phyloP scores from a whole-genome alignment of 2,113 vertebrate species.

The Nerophis ophidion region DNA sequence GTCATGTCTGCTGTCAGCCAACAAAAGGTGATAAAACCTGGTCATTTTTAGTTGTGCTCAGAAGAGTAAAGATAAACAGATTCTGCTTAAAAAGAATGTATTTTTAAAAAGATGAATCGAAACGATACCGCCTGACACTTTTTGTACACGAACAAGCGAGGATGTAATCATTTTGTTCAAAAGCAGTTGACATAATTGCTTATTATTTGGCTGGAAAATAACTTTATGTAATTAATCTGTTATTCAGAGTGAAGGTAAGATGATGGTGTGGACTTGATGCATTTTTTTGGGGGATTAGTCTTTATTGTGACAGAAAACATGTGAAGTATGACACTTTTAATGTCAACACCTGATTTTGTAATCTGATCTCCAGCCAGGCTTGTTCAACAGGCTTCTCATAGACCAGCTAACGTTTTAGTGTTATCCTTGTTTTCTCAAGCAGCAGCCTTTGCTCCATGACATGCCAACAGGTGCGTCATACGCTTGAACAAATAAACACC shows the following conservation, averaged over 20 bases:
- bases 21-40: background rate
- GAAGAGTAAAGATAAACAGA: background rate
- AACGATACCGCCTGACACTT: slow-evolving; percentile 2
- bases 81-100: background rate
- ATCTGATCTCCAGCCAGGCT: background rate
- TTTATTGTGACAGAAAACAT: too few species aligned
- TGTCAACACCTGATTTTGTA: background rate
- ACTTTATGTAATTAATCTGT: background rate
- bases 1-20: background rate
- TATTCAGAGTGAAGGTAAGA: background rate
- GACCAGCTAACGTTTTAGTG: too few species aligned
- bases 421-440: too few species aligned
- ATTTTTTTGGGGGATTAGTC: too few species aligned
- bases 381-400: background rate
- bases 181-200: slow-evolving; percentile 23
- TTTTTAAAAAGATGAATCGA: background rate
- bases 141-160: slow-evolving; percentile 14
- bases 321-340: too few species aligned
- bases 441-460: too few species aligned
- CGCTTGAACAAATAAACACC: too few species aligned
- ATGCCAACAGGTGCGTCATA: too few species aligned
- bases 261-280: too few species aligned
- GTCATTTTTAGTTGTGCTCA: background rate
- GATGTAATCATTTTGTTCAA: slow-evolving; percentile 14
- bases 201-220: background rate